Evolutionary conservation across 2,888 invertebrate species (phyloP).

Genomic region (Sinhomidia bicolor): DNA sequence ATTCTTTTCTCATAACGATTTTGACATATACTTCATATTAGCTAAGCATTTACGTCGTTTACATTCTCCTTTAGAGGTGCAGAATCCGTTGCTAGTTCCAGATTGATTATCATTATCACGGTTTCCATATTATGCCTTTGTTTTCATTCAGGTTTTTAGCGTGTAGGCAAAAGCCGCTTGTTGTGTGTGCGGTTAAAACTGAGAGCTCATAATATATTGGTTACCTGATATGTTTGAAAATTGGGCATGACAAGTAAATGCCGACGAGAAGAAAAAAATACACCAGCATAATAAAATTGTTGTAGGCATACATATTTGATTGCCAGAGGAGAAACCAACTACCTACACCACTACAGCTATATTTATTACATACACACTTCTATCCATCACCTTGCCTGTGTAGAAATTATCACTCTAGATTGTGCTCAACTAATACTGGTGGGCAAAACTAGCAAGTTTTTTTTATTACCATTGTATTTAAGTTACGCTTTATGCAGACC

Average conservation of each 20-base stretch:
- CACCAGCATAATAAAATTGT: slow-evolving; percentile 24
- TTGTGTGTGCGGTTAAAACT: slow-evolving; percentile 46
- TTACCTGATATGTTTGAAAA: slow-evolving; percentile 52
- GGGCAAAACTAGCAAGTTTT: neutral
- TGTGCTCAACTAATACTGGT: neutral
- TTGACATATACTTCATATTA: no score
- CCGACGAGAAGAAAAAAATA: neutral
- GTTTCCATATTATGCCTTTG: no score
- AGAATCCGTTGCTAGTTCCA: no score
- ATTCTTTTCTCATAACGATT: no score
- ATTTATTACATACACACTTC: no score
- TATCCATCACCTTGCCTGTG: neutral
- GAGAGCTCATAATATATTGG: slow-evolving; percentile 58
- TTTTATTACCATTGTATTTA: neutral
- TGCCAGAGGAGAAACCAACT: neutral
- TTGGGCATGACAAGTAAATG: slow-evolving; percentile 44
- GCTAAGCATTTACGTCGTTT: no score
- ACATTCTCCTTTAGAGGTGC: no score
- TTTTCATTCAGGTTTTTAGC: no score
- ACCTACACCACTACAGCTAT: neutral
- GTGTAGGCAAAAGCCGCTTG: slow-evolving; percentile 64
- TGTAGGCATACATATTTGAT: neutral
- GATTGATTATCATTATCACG: neutral
- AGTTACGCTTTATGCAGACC: neutral
- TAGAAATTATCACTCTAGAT: neutral